Evolutionary conservation across 2,888 invertebrate genomes (phyloP).

Genomic region (Agriotes lineatus): DNA sequence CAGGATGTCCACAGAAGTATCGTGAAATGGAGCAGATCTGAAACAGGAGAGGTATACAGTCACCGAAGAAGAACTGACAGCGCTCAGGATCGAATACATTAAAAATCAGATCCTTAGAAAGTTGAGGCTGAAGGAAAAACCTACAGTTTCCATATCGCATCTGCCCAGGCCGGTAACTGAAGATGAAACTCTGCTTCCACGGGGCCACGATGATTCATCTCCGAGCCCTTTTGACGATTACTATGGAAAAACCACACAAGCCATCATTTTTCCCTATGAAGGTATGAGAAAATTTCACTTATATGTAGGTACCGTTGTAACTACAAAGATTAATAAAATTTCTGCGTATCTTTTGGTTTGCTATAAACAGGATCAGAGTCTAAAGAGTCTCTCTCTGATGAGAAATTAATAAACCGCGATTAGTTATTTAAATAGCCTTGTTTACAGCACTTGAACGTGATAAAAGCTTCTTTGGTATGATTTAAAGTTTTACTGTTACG

Average conservation of each 20-base stretch:
- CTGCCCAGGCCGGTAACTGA: conserved; percentile 83
- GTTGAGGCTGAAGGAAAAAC: conserved; percentile 80
- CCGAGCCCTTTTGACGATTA: conserved; percentile 74
- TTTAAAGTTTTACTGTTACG: neutral
- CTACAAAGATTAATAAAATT: neutral
- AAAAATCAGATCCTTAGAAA: conserved; percentile 89
- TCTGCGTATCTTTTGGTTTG: conserved; percentile 16
- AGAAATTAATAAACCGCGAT: conserved; percentile 28
- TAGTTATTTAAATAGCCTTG: conserved; percentile 29
- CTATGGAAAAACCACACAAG: conserved; percentile 86
- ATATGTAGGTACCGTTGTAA: neutral
- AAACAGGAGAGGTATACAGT: conserved; percentile 50
- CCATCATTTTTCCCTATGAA: conserved; percentile 84
- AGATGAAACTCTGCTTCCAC: conserved; percentile 74
- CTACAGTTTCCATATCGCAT: conserved; percentile 73
- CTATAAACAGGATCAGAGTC: conserved; percentile 28
- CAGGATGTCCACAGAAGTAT: conserved; percentile 56
- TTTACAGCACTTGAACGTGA: conserved; percentile 15
- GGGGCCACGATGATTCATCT: conserved; percentile 65
- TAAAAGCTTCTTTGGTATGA: conserved; percentile 6
- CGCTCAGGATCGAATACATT: conserved; percentile 82
- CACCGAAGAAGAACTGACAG: conserved; percentile 73
- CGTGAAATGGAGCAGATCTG: conserved; percentile 51
- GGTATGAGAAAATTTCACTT: conserved; percentile 68
- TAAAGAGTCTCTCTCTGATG: conserved; percentile 16